These are phyloP conservation scores for Microcebus griseorufus DNA, from an alignment of 2,113 vertebrate species.

Conservation along the genomic window DNA sequence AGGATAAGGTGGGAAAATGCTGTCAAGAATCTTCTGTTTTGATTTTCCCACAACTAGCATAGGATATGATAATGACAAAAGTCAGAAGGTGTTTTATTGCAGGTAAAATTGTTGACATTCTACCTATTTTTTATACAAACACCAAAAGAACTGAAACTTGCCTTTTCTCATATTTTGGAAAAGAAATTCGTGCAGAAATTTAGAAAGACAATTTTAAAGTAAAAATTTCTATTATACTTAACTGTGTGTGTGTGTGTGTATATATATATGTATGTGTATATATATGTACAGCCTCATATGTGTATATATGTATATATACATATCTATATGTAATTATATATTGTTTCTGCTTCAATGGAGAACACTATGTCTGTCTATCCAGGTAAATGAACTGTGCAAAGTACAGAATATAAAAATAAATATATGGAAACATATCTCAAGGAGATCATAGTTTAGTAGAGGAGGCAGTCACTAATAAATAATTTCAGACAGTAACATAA, in stretches of 20 bases:
- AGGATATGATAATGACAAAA: not conserved
- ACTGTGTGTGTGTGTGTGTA: not conserved
- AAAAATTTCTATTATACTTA: not conserved
- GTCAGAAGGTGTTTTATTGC: not conserved
- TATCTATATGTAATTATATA: not conserved
- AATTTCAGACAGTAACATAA: not conserved
- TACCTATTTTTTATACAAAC: not conserved
- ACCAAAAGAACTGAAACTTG: not conserved
- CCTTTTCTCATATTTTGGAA: not conserved
- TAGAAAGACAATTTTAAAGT: not conserved
- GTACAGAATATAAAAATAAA: not conserved
- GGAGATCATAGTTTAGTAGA: not conserved
- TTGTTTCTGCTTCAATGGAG: not conserved
- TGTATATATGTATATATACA: not conserved
- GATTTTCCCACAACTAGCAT: not conserved
- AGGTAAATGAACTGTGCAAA: not conserved
- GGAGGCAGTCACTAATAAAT: not conserved
- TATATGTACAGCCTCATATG: not conserved
- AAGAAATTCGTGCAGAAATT: not conserved
- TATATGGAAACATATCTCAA: not conserved
- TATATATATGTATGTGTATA: not conserved
- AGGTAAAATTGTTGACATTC: not conserved
- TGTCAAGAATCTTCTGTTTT: not conserved
- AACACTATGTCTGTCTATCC: not conserved
- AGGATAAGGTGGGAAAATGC: not conserved